These are phyloP conservation scores for Sogatella furcifera DNA, from an alignment of 1,140 invertebrate genomes.

Conservation along the genomic window DNA sequence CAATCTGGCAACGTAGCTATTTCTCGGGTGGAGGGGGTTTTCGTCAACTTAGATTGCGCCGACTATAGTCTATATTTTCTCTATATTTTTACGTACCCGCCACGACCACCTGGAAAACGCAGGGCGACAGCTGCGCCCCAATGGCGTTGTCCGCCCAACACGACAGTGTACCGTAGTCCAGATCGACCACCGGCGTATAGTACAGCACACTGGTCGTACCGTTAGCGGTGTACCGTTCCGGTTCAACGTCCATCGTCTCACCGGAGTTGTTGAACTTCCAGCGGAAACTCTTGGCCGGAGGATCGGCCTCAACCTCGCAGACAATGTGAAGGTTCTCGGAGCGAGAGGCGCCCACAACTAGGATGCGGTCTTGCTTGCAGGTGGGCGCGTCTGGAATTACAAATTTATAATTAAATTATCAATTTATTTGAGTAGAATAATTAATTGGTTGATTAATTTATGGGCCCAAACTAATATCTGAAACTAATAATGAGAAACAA, in stretches of 20 bases:
- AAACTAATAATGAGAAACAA: no score
- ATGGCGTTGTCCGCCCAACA: slow-evolving; percentile 68
- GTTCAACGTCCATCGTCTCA: slow-evolving; percentile 65
- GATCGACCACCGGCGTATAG: slow-evolving; percentile 39
- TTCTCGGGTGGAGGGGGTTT: no score
- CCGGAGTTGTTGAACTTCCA: slow-evolving; percentile 88
- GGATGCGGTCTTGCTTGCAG: slow-evolving; percentile 59
- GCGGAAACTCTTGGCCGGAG: slow-evolving; percentile 68
- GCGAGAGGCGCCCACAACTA: slow-evolving; percentile 71
- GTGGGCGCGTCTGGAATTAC: slow-evolving; percentile 68
- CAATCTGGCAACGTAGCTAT: no score
- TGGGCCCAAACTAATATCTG: no score
- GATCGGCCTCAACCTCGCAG: slow-evolving; percentile 80
- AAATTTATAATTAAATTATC: no score
- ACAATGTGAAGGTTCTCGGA: slow-evolving; percentile 71
- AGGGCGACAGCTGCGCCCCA: slow-evolving; percentile 59
- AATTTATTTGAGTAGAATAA: no score
- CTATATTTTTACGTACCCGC: slow-evolving; percentile 55
- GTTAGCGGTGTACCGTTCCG: slow-evolving; percentile 47
- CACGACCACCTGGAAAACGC: slow-evolving; percentile 66
- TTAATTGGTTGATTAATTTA: no score
- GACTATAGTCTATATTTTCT: no score
- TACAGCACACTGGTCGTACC: slow-evolving; percentile 39
- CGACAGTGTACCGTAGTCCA: slow-evolving; percentile 63
- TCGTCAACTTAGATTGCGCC: no score